Percentiles rank a stretch among this genome's conserved stretches.
Conservation (phyloP, 2,797 vertebrate species). For the Enteromius paludinosus region DNA sequence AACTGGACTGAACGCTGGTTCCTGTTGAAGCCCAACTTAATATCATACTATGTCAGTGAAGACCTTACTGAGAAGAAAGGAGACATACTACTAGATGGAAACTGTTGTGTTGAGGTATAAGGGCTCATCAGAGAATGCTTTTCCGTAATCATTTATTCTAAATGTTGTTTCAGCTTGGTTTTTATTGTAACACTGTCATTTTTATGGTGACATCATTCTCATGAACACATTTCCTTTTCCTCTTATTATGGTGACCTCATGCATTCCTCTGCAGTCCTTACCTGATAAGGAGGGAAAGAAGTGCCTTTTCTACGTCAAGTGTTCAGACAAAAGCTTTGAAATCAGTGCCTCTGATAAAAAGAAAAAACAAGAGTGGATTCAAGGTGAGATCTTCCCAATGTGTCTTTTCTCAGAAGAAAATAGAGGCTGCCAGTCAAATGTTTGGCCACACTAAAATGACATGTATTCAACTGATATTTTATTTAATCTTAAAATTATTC, state of each 20-base stretch:
- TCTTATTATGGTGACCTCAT: slow-evolving; percentile 26
- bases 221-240: slow-evolving; percentile 42
- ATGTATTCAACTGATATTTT: not conserved
- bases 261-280: slow-evolving; percentile 79
- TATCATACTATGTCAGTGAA: slow-evolving; percentile 92
- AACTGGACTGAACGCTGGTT: slow-evolving; percentile 99
- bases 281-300: slow-evolving; percentile 96
- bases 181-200: not conserved
- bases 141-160: not conserved
- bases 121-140: slow-evolving; percentile 29
- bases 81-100: slow-evolving; percentile 87
- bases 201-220: slow-evolving; percentile 15
- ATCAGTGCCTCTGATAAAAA: slow-evolving; percentile 97
- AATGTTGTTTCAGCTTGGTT: not conserved
- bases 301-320: slow-evolving; percentile 93
- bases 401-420: not conserved
- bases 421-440: not conserved
- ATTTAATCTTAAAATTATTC: not conserved
- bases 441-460: not conserved
- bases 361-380: slow-evolving; percentile 98
- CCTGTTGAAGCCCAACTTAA: slow-evolving; percentile 85
- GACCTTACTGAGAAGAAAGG: slow-evolving; percentile 94
- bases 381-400: slow-evolving; percentile 78
- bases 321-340: slow-evolving; percentile 92
- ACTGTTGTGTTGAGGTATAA: slow-evolving; percentile 89